Conservation (phyloP, 2,888 invertebrate genomes). For the Ectobius pallidus region DNA sequence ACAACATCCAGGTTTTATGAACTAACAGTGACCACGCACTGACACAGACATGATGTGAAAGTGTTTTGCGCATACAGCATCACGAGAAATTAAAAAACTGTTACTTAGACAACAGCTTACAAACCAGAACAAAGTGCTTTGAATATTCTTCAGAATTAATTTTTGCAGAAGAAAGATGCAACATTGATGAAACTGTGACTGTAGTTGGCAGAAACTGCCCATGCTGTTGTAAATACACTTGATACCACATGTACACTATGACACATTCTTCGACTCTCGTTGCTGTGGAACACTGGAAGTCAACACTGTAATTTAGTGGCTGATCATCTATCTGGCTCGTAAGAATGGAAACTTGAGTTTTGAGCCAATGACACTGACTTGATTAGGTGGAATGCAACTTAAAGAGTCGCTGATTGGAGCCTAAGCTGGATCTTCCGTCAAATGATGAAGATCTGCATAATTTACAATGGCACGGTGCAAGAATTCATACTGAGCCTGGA, state of each 20-base stretch:
- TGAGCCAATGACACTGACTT: too few species aligned
- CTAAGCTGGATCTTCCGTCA: slow-evolving; percentile 54
- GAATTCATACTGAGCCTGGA: slow-evolving; percentile 91
- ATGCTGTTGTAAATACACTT: too few species aligned
- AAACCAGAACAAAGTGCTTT: not conserved
- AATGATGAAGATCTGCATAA: slow-evolving; percentile 85
- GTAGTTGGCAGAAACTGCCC: too few species aligned
- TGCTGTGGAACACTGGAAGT: not conserved
- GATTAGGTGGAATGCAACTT: too few species aligned
- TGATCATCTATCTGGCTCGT: not conserved
- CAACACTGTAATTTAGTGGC: not conserved
- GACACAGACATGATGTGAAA: slow-evolving; percentile 8
- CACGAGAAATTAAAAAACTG: too few species aligned
- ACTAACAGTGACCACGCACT: not conserved
- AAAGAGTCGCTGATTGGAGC: not conserved
- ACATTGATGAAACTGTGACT: too few species aligned
- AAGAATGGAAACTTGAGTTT: slow-evolving; percentile 2
- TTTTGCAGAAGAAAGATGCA: too few species aligned
- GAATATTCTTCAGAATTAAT: too few species aligned
- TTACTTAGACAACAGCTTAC: not conserved
- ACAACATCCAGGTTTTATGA: not conserved
- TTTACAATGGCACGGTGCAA: slow-evolving; percentile 89
- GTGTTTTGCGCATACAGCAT: slow-evolving; percentile 10
- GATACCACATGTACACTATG: too few species aligned
- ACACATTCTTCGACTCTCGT: too few species aligned